Evolutionary conservation across 2,113 vertebrate genomes (phyloP).

Genomic region (Leptobrachium leishanense): DNA sequence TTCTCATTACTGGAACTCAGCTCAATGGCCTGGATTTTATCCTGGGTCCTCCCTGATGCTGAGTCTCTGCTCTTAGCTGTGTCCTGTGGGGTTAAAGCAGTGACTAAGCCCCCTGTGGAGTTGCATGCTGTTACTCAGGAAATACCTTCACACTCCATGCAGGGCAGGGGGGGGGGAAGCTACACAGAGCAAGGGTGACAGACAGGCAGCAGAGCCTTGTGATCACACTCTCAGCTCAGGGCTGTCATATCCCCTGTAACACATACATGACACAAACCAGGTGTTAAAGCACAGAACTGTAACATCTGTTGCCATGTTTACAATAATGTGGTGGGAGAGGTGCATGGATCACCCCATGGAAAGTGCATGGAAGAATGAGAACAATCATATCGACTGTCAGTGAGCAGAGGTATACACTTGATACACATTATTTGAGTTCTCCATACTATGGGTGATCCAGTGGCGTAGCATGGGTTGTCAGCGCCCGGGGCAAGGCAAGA

Average conservation of each 20-base stretch:
- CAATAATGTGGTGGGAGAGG: too few relatives aligned
- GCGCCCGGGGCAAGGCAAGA: too few relatives aligned
- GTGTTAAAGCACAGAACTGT: too few relatives aligned
- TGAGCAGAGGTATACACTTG: too few relatives aligned
- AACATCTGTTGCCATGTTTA: too few relatives aligned
- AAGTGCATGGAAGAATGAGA: too few relatives aligned
- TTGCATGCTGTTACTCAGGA: conserved; percentile 8
- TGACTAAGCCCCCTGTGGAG: conserved; percentile 18
- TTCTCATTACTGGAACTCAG: conserved; percentile 33
- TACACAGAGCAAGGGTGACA: conserved; percentile 8
- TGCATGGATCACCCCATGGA: too few relatives aligned
- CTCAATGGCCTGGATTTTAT: conserved; percentile 32
- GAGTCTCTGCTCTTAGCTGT: conserved; percentile 10
- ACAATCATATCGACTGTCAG: too few relatives aligned
- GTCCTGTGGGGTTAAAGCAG: not conserved
- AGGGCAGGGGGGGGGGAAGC: not conserved
- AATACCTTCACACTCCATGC: conserved; percentile 34
- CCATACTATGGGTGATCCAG: too few relatives aligned
- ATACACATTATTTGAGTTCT: too few relatives aligned
- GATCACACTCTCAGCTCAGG: not conserved
- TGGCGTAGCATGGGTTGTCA: too few relatives aligned
- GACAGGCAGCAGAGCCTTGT: not conserved
- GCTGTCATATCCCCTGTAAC: conserved; percentile 4
- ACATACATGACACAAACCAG: too few relatives aligned
- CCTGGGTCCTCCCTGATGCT: conserved; percentile 16